phyloP scores from a whole-genome alignment of 2,113 vertebrate genomes.

The Oriolus oriolus region DNA sequence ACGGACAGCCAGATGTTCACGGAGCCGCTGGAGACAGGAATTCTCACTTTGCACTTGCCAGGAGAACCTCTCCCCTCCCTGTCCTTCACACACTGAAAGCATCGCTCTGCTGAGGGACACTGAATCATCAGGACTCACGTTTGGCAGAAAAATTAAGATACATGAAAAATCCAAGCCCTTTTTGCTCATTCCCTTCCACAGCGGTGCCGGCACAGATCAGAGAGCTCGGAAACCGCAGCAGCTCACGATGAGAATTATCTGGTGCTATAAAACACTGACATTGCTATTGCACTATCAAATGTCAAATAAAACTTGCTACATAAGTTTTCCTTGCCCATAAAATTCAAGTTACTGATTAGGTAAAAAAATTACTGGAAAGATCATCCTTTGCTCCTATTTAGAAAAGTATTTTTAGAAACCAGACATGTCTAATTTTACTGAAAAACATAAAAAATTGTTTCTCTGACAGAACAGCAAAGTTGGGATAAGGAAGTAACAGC shows the following conservation, averaged over 20 bases:
- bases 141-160: not conserved
- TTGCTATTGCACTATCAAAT: not conserved
- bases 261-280: not conserved
- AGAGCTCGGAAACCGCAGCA: not conserved
- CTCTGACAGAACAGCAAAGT: not conserved
- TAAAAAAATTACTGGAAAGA: not conserved
- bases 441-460: not conserved
- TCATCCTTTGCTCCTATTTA: not conserved
- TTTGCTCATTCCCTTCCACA: not conserved
- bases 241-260: not conserved
- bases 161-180: not conserved
- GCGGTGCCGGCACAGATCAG: not conserved
- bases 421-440: not conserved
- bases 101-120: not conserved
- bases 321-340: not conserved
- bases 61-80: not conserved
- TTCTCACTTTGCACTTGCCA: not conserved
- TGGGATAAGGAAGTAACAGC: not conserved
- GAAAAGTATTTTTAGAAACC: not conserved
- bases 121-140: too few species aligned
- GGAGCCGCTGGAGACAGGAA: rapidly evolving
- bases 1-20: rapidly evolving
- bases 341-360: not conserved
- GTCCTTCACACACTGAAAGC: not conserved
- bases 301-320: not conserved